Conservation (phyloP, 2,797 vertebrate genomes). For the Pipistrellus pipistrellus region DNA sequence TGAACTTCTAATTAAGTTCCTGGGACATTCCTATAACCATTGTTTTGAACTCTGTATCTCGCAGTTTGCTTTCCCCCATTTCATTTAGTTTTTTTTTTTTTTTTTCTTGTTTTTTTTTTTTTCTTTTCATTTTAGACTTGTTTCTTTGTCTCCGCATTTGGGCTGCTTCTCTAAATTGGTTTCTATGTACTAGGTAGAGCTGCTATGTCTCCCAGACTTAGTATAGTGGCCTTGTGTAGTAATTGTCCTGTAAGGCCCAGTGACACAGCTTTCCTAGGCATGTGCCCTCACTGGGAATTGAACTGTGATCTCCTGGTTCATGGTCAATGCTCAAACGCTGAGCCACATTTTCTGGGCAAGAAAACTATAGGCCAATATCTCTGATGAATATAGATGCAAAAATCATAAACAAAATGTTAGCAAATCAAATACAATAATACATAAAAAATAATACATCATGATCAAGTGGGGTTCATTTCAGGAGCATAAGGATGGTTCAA, state of each 20-base stretch:
- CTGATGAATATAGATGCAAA: not conserved
- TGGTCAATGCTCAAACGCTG: too few relatives aligned
- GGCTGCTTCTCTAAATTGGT: not conserved
- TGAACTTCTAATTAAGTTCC: not conserved
- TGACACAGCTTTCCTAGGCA: not conserved
- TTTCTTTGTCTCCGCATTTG: not conserved
- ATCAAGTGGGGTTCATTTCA: not conserved
- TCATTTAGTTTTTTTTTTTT: not conserved
- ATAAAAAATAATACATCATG: not conserved
- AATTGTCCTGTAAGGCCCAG: not conserved
- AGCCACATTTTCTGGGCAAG: too few relatives aligned
- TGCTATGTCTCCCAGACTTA: not conserved
- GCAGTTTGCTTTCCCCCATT: not conserved
- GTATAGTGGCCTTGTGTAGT: not conserved
- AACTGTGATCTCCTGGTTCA: too few relatives aligned
- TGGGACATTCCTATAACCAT: not conserved
- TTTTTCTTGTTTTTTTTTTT: not conserved
- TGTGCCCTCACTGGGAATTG: too few relatives aligned
- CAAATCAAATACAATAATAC: not conserved
- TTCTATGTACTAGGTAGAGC: not conserved
- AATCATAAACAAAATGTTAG: not conserved
- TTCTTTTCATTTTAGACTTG: not conserved
- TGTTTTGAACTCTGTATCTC: not conserved
- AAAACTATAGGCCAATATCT: not conserved
- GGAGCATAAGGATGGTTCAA: not conserved